Evolutionary conservation across 2,797 vertebrate genomes (phyloP), one percentile per base, ranked within the genome.

Genomic region (Vipera latastei): DNA sequence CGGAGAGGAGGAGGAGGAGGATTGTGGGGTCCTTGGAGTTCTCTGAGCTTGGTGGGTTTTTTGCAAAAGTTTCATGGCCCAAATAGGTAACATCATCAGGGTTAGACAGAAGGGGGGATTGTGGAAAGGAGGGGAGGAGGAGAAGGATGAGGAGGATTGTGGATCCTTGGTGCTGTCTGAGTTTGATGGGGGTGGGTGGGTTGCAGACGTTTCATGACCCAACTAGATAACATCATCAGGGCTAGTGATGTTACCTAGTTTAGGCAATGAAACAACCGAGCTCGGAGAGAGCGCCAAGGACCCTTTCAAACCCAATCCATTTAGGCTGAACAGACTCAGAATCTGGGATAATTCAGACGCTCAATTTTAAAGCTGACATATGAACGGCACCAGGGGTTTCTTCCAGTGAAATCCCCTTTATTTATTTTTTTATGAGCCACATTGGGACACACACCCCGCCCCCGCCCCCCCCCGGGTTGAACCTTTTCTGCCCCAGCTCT

Each of bases 381-480:
- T 6, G 63, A 69, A 32, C 0, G 9, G 26, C 61, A 63, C 63
- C 28, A 0, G 38, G 18, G 69, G n/a, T 32, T 73, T 73, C 65
- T 73, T 73, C 14, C 65, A 3, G 6, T 18, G 18, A 8, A 38
- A 38, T 18, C 13, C 2, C 18, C 6, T 38, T 78, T 20, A 20
- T 78, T 7, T 44, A 20, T 38, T 9, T 60, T 78, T 32, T 38
- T 73, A 73, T 78, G 69, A 78, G 69, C 32, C 69, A 20, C 7
- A 32, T 78, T 18, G n/a, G n/a, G 14, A 2, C 1, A 14, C 13
- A 14, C 18, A 0, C n/a, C n/a, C n/a, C n/a, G n/a, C 1, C 14
- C 13, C 14, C 18, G 0, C n/a, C n/a, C n/a, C n/a, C n/a, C n/a
- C n/a, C n/a, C n/a, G 12, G 6, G n/a, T 16, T 7, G n/a, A 73